Base-by-base conservation (phyloP, 2,113 vertebrate genomes). In the Oreotragus oreotragus region DNA sequence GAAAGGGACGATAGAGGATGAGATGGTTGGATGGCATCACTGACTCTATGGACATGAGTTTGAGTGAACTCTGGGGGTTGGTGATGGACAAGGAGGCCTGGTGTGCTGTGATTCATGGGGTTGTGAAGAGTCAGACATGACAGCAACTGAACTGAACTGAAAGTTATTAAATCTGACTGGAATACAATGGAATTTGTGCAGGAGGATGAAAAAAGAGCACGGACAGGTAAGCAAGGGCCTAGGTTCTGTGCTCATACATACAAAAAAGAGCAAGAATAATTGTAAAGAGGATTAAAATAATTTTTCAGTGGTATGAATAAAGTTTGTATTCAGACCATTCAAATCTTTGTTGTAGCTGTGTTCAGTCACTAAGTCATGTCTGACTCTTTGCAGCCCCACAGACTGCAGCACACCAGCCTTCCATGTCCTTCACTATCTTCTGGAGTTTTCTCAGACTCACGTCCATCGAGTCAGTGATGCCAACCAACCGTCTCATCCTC, bases 401-500 rank as follows among this genome's bases (percentile, higher is more conserved):
- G 66, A 39, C 66, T 13, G 66, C 36, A 73, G 66, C 66, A 39
- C 36, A 39, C 10, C n/a, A 73, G 21, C 5, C 21, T 73, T 73
- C 36, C n/a, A 23, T 73, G n/a, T 23, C 36, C 66, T 39, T 73
- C 66, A 39, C 66, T 70, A 39, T 73, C 66, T 73, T 73, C 6
- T 25, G n/a, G 36, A 73, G 66, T 13, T 73, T 73, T n/a, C 21
- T 39, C 66, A 73, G 39, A 73, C 10, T 73, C 66, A 73, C 25
- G 36, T 39, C 36, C 36, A 73, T 70, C 0, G 10, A 70, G 66
- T 23, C n/a, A 39, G 66, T 23, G 66, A 70, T 23, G 19, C n/a
- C n/a, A 70, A 11, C 19, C 66, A 39, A 39, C 19, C 64, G 36
- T 23, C n/a, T 73, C 0, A 0, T 73, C n/a, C 36, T 39, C 10